These are phyloP conservation scores for Mythimna loreyi DNA, from an alignment of 2,888 invertebrate species.

Conservation along the genomic window DNA sequence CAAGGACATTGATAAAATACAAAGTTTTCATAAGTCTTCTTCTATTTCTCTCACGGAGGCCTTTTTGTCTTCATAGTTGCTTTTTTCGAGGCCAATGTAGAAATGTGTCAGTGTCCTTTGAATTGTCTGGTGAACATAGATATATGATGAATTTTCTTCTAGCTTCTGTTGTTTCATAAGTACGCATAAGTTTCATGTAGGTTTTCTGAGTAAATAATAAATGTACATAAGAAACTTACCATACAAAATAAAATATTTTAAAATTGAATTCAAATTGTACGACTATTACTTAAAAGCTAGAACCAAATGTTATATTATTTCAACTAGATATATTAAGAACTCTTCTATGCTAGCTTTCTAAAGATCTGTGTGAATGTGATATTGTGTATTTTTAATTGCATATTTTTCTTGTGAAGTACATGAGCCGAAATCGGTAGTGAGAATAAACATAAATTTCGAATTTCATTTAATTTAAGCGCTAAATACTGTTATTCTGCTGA, in stretches of 20 bases:
- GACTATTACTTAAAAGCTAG: conserved; percentile 15
- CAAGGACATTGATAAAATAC: conserved; percentile 8
- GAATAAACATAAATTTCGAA: neutral
- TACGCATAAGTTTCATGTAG: too few relatives aligned
- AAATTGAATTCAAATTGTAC: neutral
- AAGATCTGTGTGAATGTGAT: conserved; percentile 26
- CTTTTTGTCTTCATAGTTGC: neutral
- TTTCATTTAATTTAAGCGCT: conserved; percentile 8
- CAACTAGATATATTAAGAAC: conserved; percentile 1
- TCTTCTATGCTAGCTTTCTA: conserved; percentile 34
- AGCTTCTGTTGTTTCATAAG: too few relatives aligned
- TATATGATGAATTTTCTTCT: too few relatives aligned
- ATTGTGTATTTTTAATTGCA: conserved; percentile 5
- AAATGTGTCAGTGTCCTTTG: neutral
- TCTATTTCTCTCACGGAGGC: conserved; percentile 1
- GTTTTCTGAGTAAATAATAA: too few relatives aligned
- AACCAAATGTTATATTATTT: conserved; percentile 17
- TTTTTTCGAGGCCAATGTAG: conserved; percentile 1
- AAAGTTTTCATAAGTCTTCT: neutral
- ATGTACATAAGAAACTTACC: too few relatives aligned
- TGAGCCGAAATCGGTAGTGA: neutral
- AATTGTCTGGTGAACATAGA: neutral
- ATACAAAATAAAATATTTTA: too few relatives aligned
- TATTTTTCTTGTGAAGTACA: conserved; percentile 2
- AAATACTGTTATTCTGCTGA: neutral